Evolutionary conservation across 2,113 vertebrate species (phyloP).

Genomic region (Orthochromis indermauri): DNA sequence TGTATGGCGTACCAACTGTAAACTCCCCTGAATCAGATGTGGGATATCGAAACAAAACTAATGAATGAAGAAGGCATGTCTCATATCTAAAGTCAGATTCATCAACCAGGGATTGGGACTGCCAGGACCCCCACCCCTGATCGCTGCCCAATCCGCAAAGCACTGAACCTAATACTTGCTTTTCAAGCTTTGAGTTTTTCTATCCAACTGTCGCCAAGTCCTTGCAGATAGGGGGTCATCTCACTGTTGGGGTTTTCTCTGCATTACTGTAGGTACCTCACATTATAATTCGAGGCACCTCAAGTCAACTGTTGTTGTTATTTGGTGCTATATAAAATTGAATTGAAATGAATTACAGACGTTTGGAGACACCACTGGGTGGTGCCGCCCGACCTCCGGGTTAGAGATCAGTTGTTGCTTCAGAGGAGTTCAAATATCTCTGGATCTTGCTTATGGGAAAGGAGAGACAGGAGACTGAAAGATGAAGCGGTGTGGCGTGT

Average conservation of each 20-base stretch:
- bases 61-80: background rate
- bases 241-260: background rate
- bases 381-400: background rate
- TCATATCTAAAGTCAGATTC: background rate
- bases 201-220: background rate
- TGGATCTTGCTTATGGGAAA: background rate
- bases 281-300: background rate
- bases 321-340: background rate
- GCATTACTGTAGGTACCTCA: background rate
- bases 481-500: background rate
- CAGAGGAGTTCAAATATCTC: background rate
- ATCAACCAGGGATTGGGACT: background rate
- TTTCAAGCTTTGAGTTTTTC: background rate
- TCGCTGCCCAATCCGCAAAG: background rate
- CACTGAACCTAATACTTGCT: background rate
- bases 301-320: background rate
- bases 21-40: background rate
- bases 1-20: background rate
- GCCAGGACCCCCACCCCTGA: background rate
- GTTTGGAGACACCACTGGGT: background rate
- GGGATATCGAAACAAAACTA: background rate
- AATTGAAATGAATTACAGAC: background rate
- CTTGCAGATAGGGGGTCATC: background rate
- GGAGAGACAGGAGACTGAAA: background rate
- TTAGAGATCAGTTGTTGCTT: background rate